Conservation (phyloP, 2,888 invertebrate genomes). For the Erpobdella octoculata region DNA sequence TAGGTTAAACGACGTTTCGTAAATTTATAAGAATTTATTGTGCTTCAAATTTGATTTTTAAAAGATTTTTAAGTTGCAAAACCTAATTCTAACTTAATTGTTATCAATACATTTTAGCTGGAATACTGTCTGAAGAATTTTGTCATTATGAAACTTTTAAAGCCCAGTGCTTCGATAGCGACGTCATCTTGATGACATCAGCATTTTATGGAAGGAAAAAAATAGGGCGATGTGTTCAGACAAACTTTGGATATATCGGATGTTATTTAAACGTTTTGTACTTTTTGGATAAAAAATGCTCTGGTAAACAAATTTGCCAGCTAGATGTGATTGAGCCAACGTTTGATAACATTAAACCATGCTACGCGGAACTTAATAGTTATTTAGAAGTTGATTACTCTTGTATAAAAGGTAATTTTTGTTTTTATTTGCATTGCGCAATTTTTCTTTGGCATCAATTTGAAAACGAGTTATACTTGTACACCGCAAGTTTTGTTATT, state of each 20-base stretch:
- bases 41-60: too few relatives aligned
- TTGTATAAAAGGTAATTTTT: conserved; percentile 28
- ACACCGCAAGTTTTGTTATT: too few relatives aligned
- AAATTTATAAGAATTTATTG: too few relatives aligned
- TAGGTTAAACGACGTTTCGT: too few relatives aligned
- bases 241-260: conserved; percentile 32
- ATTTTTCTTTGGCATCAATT: too few relatives aligned
- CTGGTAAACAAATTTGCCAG: conserved; percentile 13
- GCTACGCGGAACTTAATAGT: conserved; percentile 32
- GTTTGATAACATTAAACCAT: conserved; percentile 30
- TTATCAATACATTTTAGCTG: too few relatives aligned
- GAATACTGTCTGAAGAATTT: conserved; percentile 21
- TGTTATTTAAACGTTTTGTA: conserved; percentile 26
- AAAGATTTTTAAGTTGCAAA: too few relatives aligned
- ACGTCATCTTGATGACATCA: conserved; percentile 30
- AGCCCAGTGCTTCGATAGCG: conserved; percentile 23
- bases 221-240: conserved; percentile 30
- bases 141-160: conserved; percentile 32
- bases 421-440: too few relatives aligned
- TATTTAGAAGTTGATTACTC: conserved; percentile 30
- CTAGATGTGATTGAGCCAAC: conserved; percentile 31
- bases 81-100: too few relatives aligned
- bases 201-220: conserved; percentile 32
- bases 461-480: too few relatives aligned
- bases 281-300: conserved; percentile 28